Base-by-base conservation (phyloP, 2,113 vertebrate genomes). In the Procapra przewalskii region DNA sequence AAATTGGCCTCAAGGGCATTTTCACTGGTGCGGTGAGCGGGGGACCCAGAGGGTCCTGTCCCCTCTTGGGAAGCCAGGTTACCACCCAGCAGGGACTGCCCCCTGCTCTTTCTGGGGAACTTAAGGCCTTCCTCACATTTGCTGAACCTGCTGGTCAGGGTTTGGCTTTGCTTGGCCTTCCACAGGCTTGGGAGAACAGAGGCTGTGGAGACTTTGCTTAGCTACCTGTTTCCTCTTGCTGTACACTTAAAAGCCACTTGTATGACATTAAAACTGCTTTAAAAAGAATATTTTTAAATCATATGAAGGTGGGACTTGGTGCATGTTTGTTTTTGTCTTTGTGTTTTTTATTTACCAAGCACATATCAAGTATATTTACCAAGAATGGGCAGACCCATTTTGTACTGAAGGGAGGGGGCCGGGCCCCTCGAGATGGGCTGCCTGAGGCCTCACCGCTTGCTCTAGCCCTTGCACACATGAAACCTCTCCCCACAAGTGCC, bases 221-320 rank as follows among this genome's bases (percentile, higher is more conserved):
- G 55, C 43, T 55, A 6, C 45, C 7, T 59, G 4, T 89, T 81
- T 81, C 57, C 40, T 84, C 43, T 91, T 4, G 19, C 57, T 64
- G 1, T 62, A 62, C 10, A 55, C 40, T 57, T 64, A 23, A 1
- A 48, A 67, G 21, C 48, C 6, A 0, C 27, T 75, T 64, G 9
- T 64, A 14, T 91, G 75, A 62, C n/a, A 36, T 90, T 90, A 80
- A 90, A 94, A 55, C 43, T 84, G 29, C n/a, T 87, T 80, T 27
- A 75, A 85, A 11, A 97, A 92, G 17, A 36, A 33, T n/a, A 1
- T 82, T 40, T 88, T 60, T 64, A 96, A 71, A 45, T 64, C 25
- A 15, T 13, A 27, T 13, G 7, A 54, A 16, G n/a, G 14, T 52
- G 19, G 11, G 33, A 54, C 4, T 87, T 92, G 43, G 1, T 15